Conservation (phyloP, 1,140 invertebrate species). For the Paralvinella palmiformis region DNA sequence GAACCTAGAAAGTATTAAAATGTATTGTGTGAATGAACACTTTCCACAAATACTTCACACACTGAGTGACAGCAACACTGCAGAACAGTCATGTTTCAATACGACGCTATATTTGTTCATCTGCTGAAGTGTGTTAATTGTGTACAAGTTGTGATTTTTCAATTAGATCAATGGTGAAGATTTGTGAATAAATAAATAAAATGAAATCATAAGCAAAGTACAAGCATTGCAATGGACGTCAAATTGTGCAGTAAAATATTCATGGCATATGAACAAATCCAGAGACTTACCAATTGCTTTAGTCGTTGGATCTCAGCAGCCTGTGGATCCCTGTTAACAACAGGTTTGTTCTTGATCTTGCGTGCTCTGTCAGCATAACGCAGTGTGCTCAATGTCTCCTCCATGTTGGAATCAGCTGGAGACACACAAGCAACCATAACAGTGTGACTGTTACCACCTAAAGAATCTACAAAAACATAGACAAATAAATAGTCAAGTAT, state of each 20-base stretch:
- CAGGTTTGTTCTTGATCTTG: slow-evolving; percentile 87
- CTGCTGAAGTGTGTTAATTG: too few species aligned
- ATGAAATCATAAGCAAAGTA: neutral
- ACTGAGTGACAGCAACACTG: too few species aligned
- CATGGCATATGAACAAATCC: neutral
- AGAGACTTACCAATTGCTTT: slow-evolving; percentile 37
- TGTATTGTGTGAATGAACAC: too few species aligned
- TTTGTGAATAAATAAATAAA: neutral
- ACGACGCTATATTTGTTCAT: too few species aligned
- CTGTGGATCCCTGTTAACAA: slow-evolving; percentile 80
- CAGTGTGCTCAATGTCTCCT: slow-evolving; percentile 83
- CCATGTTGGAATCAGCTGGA: slow-evolving; percentile 82
- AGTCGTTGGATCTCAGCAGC: slow-evolving; percentile 44
- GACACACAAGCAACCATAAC: slow-evolving; percentile 91
- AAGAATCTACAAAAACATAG: slow-evolving; percentile 42
- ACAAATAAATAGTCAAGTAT: too few species aligned
- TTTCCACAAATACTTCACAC: too few species aligned
- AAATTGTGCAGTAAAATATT: neutral
- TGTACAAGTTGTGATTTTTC: too few species aligned
- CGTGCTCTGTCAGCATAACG: slow-evolving; percentile 82
- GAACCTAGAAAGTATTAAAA: too few species aligned
- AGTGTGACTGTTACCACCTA: slow-evolving; percentile 88
- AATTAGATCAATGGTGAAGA: neutral
- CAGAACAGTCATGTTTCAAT: too few species aligned
- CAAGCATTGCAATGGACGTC: neutral